Evolutionary conservation across 2,888 invertebrate species (phyloP), one percentile per base, ranked within the genome.

Genomic region (Scrobipalpa atriplicella): DNA sequence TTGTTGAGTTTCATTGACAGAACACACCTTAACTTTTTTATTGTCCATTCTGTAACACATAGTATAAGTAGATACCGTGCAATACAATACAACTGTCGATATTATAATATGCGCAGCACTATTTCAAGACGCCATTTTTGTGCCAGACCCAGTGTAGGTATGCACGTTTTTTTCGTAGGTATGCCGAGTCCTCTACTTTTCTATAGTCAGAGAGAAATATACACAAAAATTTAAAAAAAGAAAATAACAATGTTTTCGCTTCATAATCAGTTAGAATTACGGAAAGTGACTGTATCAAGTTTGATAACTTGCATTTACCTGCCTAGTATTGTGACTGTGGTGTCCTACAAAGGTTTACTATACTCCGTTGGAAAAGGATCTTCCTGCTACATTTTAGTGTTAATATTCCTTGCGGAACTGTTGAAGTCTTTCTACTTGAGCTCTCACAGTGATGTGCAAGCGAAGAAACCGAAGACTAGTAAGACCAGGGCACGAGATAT

Each of bases 261-360:
- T 66, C 81, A 86, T 60, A 86, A 88, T 80, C 86, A 90, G 70
- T 73, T 88, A 62, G 92, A 92, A 80, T 72, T 90, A 66, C 78
- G 88, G 76, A 84, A 85, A 80, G 81, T 89, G 47, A 90, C 88
- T 11, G 78, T 94, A 72, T 93, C 94, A 47, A 93, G 94, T 81
- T 85, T 94, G 41, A 85, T 94, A 71, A 94, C 95, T 51, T 95
- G 94, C 76, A 92, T 95, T 82, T 95, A 95, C 77, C 86, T 95
- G 72, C 93, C 95, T 2, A 90, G 90, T 68, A 92, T 95, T 69
- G 79, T 95, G 43, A 90, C 94, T 66, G 84, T 94, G 47, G 84
- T 95, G 73, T 92, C 94, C 29, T 93, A 93, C 75, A 94, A 91
- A 72, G 93, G 94, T 29, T 88, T 93, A 65, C 84, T 95, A 10